phyloP scores from a whole-genome alignment of 2,797 vertebrate genomes.

The Moxostoma hubbsi region DNA sequence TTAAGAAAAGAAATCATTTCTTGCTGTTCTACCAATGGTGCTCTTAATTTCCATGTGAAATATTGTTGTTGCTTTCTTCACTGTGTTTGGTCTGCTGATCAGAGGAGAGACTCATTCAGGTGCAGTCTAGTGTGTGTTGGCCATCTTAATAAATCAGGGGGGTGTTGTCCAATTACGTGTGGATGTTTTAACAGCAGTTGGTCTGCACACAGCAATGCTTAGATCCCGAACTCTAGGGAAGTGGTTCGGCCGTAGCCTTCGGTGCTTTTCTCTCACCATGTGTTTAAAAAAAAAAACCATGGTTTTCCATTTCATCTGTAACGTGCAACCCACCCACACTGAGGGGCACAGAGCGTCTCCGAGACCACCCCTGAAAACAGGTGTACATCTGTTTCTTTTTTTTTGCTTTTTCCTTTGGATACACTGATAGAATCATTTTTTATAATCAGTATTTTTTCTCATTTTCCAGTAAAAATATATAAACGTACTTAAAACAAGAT shows the following conservation, averaged over 20 bases:
- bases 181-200: neutral
- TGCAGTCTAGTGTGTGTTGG: neutral
- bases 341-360: conserved; percentile 50
- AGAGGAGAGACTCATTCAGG: neutral
- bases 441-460: too few relatives aligned
- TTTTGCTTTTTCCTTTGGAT: neutral
- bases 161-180: neutral
- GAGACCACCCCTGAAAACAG: conserved; percentile 53
- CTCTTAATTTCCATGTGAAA: neutral
- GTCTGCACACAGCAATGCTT: neutral
- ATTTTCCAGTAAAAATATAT: too few relatives aligned
- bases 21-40: too few relatives aligned
- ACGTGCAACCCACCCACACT: conserved; percentile 22
- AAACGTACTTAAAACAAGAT: too few relatives aligned
- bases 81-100: neutral
- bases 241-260: neutral
- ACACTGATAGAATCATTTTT: too few relatives aligned
- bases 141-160: neutral
- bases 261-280: neutral
- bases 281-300: conserved; percentile 32
- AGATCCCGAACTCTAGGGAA: neutral
- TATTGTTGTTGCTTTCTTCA: too few relatives aligned
- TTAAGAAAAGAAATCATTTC: too few relatives aligned
- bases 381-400: conserved; percentile 45
- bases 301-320: conserved; percentile 52